Evolutionary conservation across 2,797 vertebrate species (phyloP), one percentile per base, ranked within the genome.

Genomic region (Muscicapa striata): DNA sequence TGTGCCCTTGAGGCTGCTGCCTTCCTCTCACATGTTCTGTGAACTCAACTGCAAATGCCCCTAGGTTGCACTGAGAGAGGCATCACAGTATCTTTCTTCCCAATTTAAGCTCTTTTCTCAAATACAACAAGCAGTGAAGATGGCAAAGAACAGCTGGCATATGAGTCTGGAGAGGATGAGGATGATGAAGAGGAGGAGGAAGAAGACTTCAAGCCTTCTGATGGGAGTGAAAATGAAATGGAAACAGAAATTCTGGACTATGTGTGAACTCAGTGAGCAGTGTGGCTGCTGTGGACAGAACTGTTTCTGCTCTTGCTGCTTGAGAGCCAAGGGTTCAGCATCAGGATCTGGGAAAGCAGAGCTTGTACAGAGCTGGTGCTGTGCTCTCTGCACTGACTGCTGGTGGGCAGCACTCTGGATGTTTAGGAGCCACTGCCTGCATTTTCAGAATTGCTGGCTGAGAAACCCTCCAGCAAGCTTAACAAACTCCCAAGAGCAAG

Each of bases 211-310:
- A 98, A 98, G 88, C 98, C 98, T 0, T 99, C 99, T 0, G 99
- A 99, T 15, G 99, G 98, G 70, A 99, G 99, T 24, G 99, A 99
- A 94, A 99, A 99, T 40, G 99, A 99, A 97, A 99, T 99, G 99
- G 99, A 99, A 97, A 99, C 99, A 3, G 99, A 99, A 96, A 99
- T 99, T 54, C 96, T 99, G 75, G 99, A 99, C 96, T 99, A 99
- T 5, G 98, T 99, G 83, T 99, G 95, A 98, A 8, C 24, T n/a
- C 4, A 4, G n/a, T 7, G 30, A 80, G 26, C 72, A 26, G 29
- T 6, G 32, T 84, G 62, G 48, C 55, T 87, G 63, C 90, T 55
- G 48, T 11, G 34, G 24, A 46, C 49, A 51, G 66, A 59, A 52
- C 11, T 4, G 1, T 46, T 48, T 74, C 46, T 51, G 55, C 16